These are phyloP conservation scores for Sylvia borin DNA, from an alignment of 2,797 vertebrate genomes.

Conservation along the genomic window DNA sequence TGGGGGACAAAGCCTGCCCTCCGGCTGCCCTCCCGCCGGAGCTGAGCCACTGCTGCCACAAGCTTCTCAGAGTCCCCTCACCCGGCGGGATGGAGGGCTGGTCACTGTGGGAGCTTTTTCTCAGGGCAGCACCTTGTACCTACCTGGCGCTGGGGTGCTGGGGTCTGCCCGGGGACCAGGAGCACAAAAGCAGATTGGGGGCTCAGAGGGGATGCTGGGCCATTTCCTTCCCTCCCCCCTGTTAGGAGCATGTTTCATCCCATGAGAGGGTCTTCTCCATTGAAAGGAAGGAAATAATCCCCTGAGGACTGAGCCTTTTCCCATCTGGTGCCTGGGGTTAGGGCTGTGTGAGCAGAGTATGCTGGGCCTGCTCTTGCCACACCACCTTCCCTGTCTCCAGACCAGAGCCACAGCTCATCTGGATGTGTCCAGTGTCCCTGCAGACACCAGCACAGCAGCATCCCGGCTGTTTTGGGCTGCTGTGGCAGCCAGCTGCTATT, in stretches of 20 bases:
- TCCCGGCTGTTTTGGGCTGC: background rate
- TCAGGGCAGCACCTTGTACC: background rate
- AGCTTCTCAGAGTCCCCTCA: background rate
- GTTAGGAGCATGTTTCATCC: background rate
- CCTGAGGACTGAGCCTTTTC: background rate
- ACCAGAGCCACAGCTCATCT: fast-evolving
- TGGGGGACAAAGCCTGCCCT: background rate
- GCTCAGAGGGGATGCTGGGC: background rate
- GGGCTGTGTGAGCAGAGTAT: background rate
- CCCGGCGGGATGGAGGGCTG: fast-evolving
- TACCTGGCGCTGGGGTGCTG: background rate
- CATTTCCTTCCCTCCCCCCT: background rate
- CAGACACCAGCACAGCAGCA: background rate
- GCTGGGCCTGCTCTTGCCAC: background rate
- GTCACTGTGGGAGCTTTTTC: background rate
- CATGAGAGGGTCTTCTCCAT: background rate
- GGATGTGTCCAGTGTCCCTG: fast-evolving
- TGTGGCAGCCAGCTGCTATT: background rate
- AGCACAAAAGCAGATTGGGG: background rate
- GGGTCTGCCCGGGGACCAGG: fast-evolving
- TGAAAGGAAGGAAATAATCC: background rate
- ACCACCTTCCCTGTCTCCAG: background rate
- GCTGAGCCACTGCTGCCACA: fast-evolving
- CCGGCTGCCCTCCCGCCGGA: background rate
- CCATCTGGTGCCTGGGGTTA: background rate